Conservation (phyloP, 2,797 vertebrate genomes). For the Arrhamphus sclerolepis region DNA sequence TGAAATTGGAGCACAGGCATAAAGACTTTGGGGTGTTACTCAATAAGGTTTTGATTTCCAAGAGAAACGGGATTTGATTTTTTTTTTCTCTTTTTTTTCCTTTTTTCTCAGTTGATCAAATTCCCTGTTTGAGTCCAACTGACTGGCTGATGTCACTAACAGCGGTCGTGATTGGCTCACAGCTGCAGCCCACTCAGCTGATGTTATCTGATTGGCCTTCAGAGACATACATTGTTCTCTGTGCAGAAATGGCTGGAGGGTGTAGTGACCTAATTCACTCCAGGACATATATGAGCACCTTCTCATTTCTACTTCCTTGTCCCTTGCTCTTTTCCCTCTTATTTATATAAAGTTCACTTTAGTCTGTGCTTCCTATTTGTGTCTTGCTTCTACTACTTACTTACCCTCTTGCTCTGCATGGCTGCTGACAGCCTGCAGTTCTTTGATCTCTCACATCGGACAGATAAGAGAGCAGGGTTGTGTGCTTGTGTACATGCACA, state of each 20-base stretch:
- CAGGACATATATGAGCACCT: conserved; percentile 43
- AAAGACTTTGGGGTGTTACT: conserved; percentile 41
- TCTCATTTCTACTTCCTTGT: background rate
- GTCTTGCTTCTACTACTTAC: conserved; percentile 31
- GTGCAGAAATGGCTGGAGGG: conserved; percentile 47
- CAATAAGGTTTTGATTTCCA: conserved; percentile 61
- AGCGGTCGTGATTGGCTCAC: conserved; percentile 61
- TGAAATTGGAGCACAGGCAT: conserved; percentile 50
- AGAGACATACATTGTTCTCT: conserved; percentile 57
- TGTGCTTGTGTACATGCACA: conserved; percentile 16
- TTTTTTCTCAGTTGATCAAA: conserved; percentile 52
- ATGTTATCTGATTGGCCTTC: conserved; percentile 70
- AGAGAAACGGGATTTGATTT: conserved; percentile 25
- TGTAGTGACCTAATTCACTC: conserved; percentile 63
- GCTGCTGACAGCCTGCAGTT: conserved; percentile 48
- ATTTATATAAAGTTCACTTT: background rate
- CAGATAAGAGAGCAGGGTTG: conserved; percentile 62
- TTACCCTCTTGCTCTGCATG: conserved; percentile 64
- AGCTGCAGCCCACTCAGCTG: conserved; percentile 50
- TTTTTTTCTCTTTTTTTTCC: conserved; percentile 22
- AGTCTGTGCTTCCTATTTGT: conserved; percentile 22
- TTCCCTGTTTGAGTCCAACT: conserved; percentile 56
- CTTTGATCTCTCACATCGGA: conserved; percentile 77
- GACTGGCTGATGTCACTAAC: conserved; percentile 66
- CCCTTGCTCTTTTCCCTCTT: conserved; percentile 11